Base-by-base conservation (phyloP, 35 echinoderm and acorn worm genomes). In the Chiridota heheva region DNA sequence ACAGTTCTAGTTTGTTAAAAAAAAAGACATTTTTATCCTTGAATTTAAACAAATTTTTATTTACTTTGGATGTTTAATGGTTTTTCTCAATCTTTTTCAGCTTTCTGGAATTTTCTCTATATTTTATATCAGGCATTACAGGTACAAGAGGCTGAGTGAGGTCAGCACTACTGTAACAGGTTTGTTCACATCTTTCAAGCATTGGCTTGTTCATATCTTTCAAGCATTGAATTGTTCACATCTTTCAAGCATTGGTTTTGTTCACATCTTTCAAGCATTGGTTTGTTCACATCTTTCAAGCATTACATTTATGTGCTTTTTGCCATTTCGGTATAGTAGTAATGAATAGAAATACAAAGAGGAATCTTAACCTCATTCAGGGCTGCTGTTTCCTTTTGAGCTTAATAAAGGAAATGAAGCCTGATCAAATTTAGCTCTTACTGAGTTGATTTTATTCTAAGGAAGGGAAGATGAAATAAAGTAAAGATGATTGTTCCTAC, bases 81-180 rank as follows among this genome's bases (percentile, higher is more conserved):
- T 26, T 6, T 26, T 60, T 20, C 17, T 6, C 22, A 26, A 60
- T 60, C 22, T 35, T n/a, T 49, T 85, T 0, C 56, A 85, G 82
- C 2, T 74, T 6, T 59, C 68, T 30, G 30, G 69, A 16, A 36
- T 85, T 36, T 75, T 85, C 26, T 73, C 82, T 42, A 42, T 58
- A 59, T 62, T 73, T 10, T 85, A 85, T 37, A 42, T 85, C 40
- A 2, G 69, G 37, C 46, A 75, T 29, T 85, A 63, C 40, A 51
- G 82, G 27, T 72, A 37, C 82, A 85, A 85, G 59, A 59, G 69
- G 42, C 44, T 42, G 25, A 85, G 82, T 32, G 40, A 72, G 29
- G 59, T 46, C 26, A 75, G 82, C 40, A 44, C 82, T 4, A 85
- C 82, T 17, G 24, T 60, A 0, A 85, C 82, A 64, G 82, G 81